Evolutionary conservation across 2,888 invertebrate genomes (phyloP).

Genomic region (Pandemis heparana): DNA sequence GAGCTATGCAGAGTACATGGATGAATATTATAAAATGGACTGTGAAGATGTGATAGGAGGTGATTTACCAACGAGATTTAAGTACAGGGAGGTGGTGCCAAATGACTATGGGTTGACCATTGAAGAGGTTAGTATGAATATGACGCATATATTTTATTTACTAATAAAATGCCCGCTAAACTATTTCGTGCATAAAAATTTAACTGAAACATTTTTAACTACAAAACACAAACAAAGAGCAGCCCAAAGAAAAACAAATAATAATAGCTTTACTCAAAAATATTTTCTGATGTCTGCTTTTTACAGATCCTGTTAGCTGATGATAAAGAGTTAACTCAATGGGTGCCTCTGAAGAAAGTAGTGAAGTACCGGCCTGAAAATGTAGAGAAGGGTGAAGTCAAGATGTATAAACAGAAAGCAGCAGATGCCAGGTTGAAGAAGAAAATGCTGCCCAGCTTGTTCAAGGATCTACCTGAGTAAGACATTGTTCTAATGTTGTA

Average conservation of each 20-base stretch:
- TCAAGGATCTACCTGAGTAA: conserved; percentile 78
- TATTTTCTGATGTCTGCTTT: neutral
- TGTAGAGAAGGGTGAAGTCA: conserved; percentile 92
- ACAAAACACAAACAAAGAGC: no score
- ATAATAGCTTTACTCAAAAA: no score
- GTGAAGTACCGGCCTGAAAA: conserved; percentile 91
- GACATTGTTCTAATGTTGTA: conserved; percentile 45
- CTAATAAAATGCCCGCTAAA: neutral
- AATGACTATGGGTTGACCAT: conserved; percentile 96
- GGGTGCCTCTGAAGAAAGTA: conserved; percentile 97
- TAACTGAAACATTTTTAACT: no score
- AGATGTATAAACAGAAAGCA: conserved; percentile 90
- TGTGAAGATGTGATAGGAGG: conserved; percentile 98
- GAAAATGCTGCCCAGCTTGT: conserved; percentile 92
- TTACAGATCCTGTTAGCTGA: conserved; percentile 94
- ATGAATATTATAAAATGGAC: conserved; percentile 97
- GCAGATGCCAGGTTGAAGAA: conserved; percentile 90
- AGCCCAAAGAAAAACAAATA: no score
- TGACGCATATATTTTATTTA: neutral
- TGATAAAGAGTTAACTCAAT: conserved; percentile 97
- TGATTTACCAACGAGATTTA: conserved; percentile 96
- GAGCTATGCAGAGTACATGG: conserved; percentile 94
- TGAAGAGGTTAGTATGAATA: conserved; percentile 90
- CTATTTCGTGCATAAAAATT: no score
- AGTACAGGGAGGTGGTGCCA: conserved; percentile 94